phyloP scores from a whole-genome alignment of 1,140 invertebrate genomes.

The Nasonia longicornis region DNA sequence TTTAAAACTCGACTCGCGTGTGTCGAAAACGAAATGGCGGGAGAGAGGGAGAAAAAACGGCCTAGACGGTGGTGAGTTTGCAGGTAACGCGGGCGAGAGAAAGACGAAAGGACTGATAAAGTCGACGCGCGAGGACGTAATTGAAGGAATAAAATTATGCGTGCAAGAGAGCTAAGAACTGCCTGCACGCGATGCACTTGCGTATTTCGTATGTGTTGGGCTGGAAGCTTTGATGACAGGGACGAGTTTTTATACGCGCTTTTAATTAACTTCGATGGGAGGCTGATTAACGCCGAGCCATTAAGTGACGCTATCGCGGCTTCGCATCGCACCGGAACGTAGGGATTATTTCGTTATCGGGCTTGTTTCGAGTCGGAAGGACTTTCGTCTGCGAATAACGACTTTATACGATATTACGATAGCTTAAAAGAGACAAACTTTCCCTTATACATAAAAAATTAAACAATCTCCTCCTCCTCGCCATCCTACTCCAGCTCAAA shows the following conservation, averaged over 20 bases:
- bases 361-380: not conserved
- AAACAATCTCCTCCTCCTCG: not conserved
- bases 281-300: no score
- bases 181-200: not conserved
- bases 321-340: not conserved
- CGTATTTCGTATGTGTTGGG: not conserved
- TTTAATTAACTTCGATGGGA: not conserved
- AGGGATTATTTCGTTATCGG: not conserved
- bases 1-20: not conserved
- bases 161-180: not conserved
- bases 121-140: slow-evolving; percentile 2
- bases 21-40: not conserved
- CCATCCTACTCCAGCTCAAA: no score
- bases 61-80: slow-evolving; percentile 14
- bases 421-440: no score
- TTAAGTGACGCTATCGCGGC: not conserved
- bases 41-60: not conserved
- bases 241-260: not conserved
- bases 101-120: slow-evolving; percentile 24
- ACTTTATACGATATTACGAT: no score
- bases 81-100: slow-evolving; percentile 20
- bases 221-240: not conserved
- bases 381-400: no score
- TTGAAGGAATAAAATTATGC: slow-evolving; percentile 34
- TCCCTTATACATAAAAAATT: no score